Conservation (phyloP, 2,113 vertebrate species). For the Crypturellus undulatus region DNA sequence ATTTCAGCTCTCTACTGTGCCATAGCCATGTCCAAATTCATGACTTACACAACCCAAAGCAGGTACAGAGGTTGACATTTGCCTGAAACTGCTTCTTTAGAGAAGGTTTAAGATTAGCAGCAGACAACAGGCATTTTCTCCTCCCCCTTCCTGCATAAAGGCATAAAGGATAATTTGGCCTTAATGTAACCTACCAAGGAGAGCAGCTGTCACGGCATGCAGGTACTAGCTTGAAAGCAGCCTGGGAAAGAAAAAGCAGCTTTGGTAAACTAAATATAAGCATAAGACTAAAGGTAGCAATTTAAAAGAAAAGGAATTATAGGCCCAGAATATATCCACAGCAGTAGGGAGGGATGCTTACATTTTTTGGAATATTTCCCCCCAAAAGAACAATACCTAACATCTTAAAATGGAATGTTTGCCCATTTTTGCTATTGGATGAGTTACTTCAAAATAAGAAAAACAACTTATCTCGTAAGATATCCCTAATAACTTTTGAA, state of each 20-base stretch:
- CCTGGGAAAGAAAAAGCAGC: neutral
- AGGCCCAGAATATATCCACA: neutral
- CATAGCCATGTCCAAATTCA: neutral
- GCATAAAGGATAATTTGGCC: neutral
- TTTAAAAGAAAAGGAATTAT: neutral
- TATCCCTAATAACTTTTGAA: neutral
- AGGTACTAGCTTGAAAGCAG: slow-evolving; percentile 46
- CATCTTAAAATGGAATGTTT: neutral
- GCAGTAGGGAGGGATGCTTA: neutral
- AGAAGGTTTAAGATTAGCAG: neutral
- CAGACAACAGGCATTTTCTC: slow-evolving; percentile 16
- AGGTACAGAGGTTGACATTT: neutral
- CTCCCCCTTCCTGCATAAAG: neutral
- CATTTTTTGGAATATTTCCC: neutral
- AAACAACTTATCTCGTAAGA: neutral
- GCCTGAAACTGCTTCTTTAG: neutral
- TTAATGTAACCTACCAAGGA: slow-evolving; percentile 11
- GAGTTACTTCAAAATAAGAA: neutral
- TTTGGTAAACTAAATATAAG: neutral
- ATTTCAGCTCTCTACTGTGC: neutral
- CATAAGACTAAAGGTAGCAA: neutral
- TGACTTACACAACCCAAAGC: neutral
- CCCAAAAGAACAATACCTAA: neutral
- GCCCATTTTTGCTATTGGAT: neutral
- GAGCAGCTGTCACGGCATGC: slow-evolving; percentile 22